phyloP scores from a whole-genome alignment of 1,140 invertebrate genomes.

The Euura lappo region DNA sequence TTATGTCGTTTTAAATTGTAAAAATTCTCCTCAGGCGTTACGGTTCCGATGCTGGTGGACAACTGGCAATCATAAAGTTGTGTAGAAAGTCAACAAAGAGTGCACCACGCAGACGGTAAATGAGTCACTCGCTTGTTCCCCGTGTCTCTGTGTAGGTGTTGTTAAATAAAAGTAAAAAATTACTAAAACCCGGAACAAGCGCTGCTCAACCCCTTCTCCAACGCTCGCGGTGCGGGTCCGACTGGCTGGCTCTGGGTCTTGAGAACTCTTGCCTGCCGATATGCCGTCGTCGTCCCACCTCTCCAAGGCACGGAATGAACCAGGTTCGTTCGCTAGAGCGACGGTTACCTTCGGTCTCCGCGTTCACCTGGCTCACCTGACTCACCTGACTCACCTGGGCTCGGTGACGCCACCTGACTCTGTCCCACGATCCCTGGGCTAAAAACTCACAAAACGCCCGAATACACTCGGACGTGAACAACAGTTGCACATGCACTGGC shows the following conservation, averaged over 20 bases:
- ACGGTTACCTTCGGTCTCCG: neutral
- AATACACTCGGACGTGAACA: neutral
- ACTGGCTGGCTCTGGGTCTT: neutral
- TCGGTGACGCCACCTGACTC: neutral
- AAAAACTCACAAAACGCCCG: neutral
- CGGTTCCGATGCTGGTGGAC: too few species aligned
- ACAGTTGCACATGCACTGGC: too few species aligned
- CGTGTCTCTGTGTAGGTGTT: neutral
- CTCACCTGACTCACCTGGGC: neutral
- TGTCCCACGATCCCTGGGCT: neutral
- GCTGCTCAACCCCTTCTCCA: neutral
- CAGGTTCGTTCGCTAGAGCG: neutral
- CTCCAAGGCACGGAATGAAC: neutral
- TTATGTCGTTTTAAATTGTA: too few species aligned
- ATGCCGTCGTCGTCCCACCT: too few species aligned
- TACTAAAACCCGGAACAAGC: conserved; percentile 1
- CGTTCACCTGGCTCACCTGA: conserved; percentile 6
- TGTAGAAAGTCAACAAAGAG: conserved; percentile 1
- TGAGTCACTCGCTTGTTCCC: neutral
- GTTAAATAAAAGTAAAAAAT: neutral
- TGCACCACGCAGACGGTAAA: neutral
- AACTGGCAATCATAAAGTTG: too few species aligned
- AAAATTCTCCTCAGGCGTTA: too few species aligned
- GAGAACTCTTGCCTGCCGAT: too few species aligned
- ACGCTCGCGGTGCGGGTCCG: neutral